phyloP scores from a whole-genome alignment of 2,888 invertebrate genomes.

The Pocota personata region DNA sequence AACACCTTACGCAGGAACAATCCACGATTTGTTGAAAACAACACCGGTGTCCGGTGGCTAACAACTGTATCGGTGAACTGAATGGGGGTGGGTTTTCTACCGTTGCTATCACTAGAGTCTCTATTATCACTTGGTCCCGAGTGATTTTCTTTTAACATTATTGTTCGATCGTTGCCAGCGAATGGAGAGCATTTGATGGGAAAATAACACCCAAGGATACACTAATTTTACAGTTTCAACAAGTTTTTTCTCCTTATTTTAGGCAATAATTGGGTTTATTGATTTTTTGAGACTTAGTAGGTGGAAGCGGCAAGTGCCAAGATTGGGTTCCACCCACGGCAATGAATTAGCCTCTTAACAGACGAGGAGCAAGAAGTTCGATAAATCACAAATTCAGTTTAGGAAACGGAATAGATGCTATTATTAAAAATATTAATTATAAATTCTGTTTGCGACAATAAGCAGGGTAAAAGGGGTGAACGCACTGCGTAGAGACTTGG shows the following conservation, averaged over 20 bases:
- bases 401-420: not conserved
- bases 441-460: not conserved
- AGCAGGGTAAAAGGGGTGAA: constrained; percentile 6
- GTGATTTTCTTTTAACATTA: constrained; percentile 60
- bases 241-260: constrained; percentile 37
- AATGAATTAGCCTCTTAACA: not conserved
- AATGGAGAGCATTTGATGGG: constrained; percentile 39
- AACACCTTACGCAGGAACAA: constrained; percentile 77
- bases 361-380: not conserved
- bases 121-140: constrained; percentile 51
- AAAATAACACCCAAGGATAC: not conserved
- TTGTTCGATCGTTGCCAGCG: constrained; percentile 24
- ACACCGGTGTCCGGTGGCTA: constrained; percentile 79
- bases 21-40: constrained; percentile 81
- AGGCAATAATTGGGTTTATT: constrained; percentile 23
- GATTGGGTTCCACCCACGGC: not conserved
- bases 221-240: constrained; percentile 41
- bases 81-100: constrained; percentile 42
- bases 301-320: not conserved
- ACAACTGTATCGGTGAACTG: constrained; percentile 68
- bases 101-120: constrained; percentile 31
- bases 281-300: constrained; percentile 24
- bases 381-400: not conserved
- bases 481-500: not conserved
- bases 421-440: not conserved